These are phyloP conservation scores for Orius laevigatus DNA, from an alignment of 1,140 invertebrate species.

Conservation along the genomic window DNA sequence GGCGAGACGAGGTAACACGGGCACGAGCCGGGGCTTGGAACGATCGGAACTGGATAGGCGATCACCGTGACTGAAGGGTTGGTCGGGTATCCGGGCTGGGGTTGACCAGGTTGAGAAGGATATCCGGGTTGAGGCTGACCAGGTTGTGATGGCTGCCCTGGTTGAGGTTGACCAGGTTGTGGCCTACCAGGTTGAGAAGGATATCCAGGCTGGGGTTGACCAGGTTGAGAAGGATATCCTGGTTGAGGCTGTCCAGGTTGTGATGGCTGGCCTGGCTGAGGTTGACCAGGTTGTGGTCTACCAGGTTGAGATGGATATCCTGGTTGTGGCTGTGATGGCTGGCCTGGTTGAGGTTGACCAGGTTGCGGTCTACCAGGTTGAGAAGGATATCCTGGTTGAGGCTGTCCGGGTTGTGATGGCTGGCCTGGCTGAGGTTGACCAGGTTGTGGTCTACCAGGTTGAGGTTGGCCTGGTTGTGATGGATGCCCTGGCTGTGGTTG, in stretches of 20 bases:
- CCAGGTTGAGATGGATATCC: conserved; percentile 11
- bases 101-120: conserved; percentile 16
- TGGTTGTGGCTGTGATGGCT: conserved; percentile 13
- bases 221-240: conserved; percentile 14
- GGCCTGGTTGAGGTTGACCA: conserved; percentile 3
- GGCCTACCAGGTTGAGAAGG: conserved; percentile 20
- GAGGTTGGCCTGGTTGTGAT: conserved; percentile 18
- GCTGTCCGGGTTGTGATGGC: conserved; percentile 11
- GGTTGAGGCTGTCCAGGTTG: conserved; percentile 18
- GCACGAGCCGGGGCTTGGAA: conserved; percentile 33
- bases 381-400: conserved; percentile 16
- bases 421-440: conserved; percentile 16
- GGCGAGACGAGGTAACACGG: conserved; percentile 36
- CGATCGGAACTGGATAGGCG: conserved; percentile 34
- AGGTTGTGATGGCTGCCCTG: conserved; percentile 14
- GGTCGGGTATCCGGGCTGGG: conserved; percentile 14
- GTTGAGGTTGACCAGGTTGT: conserved; percentile 21
- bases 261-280: conserved; percentile 11
- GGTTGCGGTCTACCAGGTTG: conserved; percentile 18
- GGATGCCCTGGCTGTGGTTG: conserved; percentile 16
- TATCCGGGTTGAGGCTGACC: conserved; percentile 12
- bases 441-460: conserved; percentile 17
- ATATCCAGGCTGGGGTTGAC: conserved; percentile 17
- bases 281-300: conserved; percentile 17
- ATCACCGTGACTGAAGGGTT: conserved; percentile 28